Evolutionary conservation across 2,113 vertebrate species (phyloP).

Genomic region (Passer montanus): DNA sequence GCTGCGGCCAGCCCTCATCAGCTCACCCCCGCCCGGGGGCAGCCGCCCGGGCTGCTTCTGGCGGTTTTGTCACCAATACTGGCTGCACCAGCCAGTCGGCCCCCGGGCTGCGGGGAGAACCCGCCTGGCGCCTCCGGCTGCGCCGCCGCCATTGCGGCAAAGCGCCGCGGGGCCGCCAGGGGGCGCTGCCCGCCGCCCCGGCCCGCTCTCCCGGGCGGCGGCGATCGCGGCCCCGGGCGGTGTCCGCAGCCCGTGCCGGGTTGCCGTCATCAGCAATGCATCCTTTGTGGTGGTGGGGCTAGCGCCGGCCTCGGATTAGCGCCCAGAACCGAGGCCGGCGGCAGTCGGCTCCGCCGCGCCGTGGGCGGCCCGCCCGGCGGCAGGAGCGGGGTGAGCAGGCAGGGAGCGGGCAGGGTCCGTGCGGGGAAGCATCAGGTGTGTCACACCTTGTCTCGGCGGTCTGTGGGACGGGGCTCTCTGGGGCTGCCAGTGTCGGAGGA

Average conservation of each 20-base stretch:
- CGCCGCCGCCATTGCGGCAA: background rate
- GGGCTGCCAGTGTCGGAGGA: background rate
- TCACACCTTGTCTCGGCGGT: background rate
- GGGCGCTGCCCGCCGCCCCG: background rate
- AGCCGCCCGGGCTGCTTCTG: background rate
- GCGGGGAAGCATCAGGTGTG: background rate
- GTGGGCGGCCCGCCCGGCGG: background rate
- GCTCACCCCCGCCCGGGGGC: background rate
- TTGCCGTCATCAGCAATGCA: background rate
- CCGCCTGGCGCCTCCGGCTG: background rate
- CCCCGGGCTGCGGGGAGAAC: background rate
- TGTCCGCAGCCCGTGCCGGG: background rate
- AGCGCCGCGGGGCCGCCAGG: background rate
- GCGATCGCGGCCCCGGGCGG: background rate
- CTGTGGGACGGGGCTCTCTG: background rate
- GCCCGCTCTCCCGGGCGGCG: too few species aligned
- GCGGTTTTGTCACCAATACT: background rate
- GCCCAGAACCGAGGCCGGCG: background rate
- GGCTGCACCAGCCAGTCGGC: background rate
- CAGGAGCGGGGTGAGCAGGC: background rate
- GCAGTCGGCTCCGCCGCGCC: background rate
- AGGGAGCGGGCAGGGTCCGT: background rate
- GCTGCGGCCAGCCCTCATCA: too few species aligned
- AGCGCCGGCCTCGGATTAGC: background rate
- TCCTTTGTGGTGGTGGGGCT: background rate